Evolutionary conservation across 2,797 vertebrate genomes (phyloP), one percentile per base, ranked within the genome.

Genomic region (Hyperoplus lanceolatus): DNA sequence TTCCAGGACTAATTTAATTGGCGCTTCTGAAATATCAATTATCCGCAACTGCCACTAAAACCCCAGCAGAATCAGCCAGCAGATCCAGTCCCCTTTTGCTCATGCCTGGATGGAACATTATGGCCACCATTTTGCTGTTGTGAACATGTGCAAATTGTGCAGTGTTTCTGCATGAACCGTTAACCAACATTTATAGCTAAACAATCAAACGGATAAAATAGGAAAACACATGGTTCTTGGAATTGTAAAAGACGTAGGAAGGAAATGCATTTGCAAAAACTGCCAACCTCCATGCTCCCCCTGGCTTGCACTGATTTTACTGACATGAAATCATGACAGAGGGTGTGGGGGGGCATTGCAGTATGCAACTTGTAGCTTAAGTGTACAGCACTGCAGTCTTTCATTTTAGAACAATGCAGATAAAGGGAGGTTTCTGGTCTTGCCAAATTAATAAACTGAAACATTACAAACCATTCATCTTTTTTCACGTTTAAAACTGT

Each of bases 321-420:
- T 70, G 55, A 92, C 90, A 92, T 92, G 71, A 93, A 91, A 87
- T 88, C 81, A 81, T 85, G 86, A 85, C 79, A 78, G 70, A 16
- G 15, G 36, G 43, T 2, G 43, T n/a, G 42, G 48, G 7, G 43
- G 6, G 21, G 21, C 21, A 21, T 21, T 21, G 21, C 21, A 21
- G 21, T 21, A 21, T 21, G 21, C 21, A 21, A 21, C 70, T 70
- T 63, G 29, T 29, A 29, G 18, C 53, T 49, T 59, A 53, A 77
- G 54, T 63, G 16, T 71, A 41, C 48, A 39, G 59, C 70, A 29
- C 66, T n/a, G 50, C 41, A 74, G 75, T 57, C 71, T 14, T 66
- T 15, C 38, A 65, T 38, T 36, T 75, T 54, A 55, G 43, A 41
- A 60, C 29, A 2, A 38, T 39, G 45, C 58, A 51, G 56, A 15